Evolutionary conservation across 2,113 vertebrate genomes (phyloP).

Genomic region (Gallinago jamesoni): DNA sequence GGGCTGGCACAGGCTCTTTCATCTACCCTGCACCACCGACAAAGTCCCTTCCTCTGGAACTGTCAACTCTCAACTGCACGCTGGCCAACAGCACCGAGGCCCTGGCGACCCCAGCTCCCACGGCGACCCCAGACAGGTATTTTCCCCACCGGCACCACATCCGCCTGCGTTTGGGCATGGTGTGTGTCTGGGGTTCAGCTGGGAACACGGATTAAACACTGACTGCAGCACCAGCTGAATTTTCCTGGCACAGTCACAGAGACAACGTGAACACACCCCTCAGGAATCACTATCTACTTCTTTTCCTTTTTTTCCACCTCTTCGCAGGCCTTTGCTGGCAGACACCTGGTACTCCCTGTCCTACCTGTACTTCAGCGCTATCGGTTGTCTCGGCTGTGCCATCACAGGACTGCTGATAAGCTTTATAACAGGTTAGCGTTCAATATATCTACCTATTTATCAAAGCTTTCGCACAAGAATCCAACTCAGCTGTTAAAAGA

Average conservation of each 20-base stretch:
- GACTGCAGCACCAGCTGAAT: rapidly evolving
- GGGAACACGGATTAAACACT: rapidly evolving
- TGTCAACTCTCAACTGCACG: slow-evolving; percentile 73
- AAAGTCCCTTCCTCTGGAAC: slow-evolving; percentile 73
- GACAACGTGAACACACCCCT: rapidly evolving
- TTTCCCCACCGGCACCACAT: rapidly evolving
- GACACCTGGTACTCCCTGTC: slow-evolving; percentile 85
- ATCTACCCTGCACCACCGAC: slow-evolving; percentile 73
- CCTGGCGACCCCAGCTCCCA: not conserved
- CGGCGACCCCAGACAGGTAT: slow-evolving; percentile 60
- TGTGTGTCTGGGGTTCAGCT: rapidly evolving
- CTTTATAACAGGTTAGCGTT: slow-evolving; percentile 77
- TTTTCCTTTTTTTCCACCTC: not conserved
- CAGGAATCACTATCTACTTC: not conserved
- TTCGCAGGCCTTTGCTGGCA: slow-evolving; percentile 75
- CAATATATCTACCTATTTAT: rapidly evolving
- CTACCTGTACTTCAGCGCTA: slow-evolving; percentile 84
- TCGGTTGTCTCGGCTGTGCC: slow-evolving; percentile 77
- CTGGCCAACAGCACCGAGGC: slow-evolving; percentile 19
- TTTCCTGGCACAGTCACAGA: not conserved
- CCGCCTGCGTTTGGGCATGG: rapidly evolving
- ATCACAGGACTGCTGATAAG: slow-evolving; percentile 78
- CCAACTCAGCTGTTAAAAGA: not conserved
- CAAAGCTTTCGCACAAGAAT: not conserved
- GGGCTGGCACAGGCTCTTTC: slow-evolving; percentile 78